Evolutionary conservation across 2,888 invertebrate species (phyloP).

Genomic region (Aromia moschata): DNA sequence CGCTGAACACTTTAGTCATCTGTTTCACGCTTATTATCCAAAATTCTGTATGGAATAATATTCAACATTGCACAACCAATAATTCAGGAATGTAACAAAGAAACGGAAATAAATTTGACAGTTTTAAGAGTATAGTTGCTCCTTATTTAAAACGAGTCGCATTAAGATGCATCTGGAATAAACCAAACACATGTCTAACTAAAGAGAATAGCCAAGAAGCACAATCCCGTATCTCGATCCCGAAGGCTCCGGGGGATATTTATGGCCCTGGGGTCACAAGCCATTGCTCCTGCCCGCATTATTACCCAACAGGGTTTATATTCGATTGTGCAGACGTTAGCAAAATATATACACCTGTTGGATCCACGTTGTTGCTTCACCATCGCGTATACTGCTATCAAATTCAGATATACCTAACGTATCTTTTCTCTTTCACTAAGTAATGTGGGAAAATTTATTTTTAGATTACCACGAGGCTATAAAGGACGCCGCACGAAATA

Average conservation of each 20-base stretch:
- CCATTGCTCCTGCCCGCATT: conserved; percentile 64
- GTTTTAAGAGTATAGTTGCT: conserved; percentile 42
- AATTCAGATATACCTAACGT: conserved; percentile 32
- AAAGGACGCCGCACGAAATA: neutral
- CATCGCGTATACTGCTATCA: conserved; percentile 35
- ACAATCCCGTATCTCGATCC: conserved; percentile 49
- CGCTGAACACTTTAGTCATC: conserved; percentile 12
- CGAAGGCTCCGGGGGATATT: conserved; percentile 61
- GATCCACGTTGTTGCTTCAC: conserved; percentile 53
- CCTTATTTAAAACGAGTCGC: conserved; percentile 41
- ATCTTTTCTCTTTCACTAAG: conserved; percentile 14
- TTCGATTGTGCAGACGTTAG: conserved; percentile 61
- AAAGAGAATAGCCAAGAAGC: conserved; percentile 40
- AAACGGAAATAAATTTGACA: conserved; percentile 46
- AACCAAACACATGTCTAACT: conserved; percentile 29
- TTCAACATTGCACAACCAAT: conserved; percentile 36
- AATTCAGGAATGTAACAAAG: conserved; percentile 43
- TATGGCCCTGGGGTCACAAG: conserved; percentile 64
- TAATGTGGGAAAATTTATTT: conserved; percentile 30
- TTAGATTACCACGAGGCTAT: conserved; percentile 12
- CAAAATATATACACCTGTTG: conserved; percentile 65
- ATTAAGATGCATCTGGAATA: conserved; percentile 48
- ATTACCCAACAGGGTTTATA: conserved; percentile 63
- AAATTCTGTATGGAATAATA: conserved; percentile 6
- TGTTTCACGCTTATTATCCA: conserved; percentile 7